A percentile compares a stretch with the other conserved stretches of the same genome.
Conservation (phyloP, 1,140 invertebrate species). For the Drosophila setifemur region DNA sequence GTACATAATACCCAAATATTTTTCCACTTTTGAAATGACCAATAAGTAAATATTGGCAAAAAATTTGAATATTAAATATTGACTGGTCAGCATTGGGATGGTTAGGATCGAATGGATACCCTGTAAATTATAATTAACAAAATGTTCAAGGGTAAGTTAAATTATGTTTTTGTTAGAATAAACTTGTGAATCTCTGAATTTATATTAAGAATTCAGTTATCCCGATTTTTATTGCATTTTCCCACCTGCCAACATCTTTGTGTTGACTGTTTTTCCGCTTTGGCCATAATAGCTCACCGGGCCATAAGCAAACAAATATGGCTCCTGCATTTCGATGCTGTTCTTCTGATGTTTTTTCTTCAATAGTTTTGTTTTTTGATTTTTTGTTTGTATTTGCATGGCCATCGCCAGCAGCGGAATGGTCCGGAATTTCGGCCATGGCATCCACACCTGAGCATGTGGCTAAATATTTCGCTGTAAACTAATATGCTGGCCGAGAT, state of each 20-base stretch:
- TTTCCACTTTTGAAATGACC: constrained; percentile 38
- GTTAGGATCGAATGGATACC: constrained; percentile 1
- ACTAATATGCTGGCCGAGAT: constrained; percentile 34
- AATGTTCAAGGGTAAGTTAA: not conserved
- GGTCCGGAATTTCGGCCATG: constrained; percentile 5
- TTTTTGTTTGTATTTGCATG: no score
- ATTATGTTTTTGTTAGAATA: not conserved
- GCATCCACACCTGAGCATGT: constrained; percentile 20
- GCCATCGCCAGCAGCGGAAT: no score
- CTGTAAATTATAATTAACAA: not conserved
- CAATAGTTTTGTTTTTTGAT: constrained; percentile 64
- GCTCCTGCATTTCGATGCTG: constrained; percentile 45
- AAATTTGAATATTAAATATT: constrained; percentile 24
- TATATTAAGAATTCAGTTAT: no score
- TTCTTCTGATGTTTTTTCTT: no score
- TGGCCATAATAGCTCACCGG: constrained; percentile 30
- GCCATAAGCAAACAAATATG: constrained; percentile 53
- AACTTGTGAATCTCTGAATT: not conserved
- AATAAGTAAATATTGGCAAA: constrained; percentile 28
- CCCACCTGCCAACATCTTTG: no score
- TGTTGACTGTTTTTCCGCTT: constrained; percentile 1
- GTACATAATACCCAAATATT: constrained; percentile 25
- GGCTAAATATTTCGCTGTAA: constrained; percentile 34
- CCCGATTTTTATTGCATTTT: no score
- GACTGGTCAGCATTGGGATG: constrained; percentile 3